A percentile compares a stretch with the other conserved stretches of the same genome.
phyloP scores from a whole-genome alignment of 1,140 invertebrate species.

The Rhizoglyphus robini region DNA sequence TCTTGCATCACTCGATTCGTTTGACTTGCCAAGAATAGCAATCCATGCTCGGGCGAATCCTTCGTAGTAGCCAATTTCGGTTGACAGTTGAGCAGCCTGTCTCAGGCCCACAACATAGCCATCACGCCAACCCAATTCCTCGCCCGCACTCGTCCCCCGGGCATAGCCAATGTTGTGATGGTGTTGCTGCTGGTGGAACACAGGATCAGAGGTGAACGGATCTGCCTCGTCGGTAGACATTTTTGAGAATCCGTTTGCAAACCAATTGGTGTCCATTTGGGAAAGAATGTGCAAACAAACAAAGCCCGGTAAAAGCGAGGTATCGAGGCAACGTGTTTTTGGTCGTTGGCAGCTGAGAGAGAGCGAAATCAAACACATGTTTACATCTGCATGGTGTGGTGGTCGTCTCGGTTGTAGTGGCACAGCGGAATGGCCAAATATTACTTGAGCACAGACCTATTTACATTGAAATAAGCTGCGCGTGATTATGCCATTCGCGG shows the following conservation, averaged over 20 bases:
- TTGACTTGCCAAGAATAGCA: background rate
- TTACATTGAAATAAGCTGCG: no score
- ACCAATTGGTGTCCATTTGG: background rate
- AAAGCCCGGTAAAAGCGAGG: no score
- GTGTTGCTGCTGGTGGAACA: background rate
- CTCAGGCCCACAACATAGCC: background rate
- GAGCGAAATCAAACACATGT: no score
- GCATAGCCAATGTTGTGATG: background rate
- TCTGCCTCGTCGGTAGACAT: background rate
- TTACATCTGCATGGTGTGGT: no score
- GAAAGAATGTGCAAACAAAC: no score
- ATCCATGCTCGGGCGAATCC: conserved; percentile 1
- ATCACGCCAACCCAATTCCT: background rate
- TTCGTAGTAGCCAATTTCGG: conserved; percentile 1
- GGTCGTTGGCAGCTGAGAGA: no score
- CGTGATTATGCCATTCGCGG: no score
- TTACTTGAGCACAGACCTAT: no score
- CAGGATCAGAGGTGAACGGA: background rate
- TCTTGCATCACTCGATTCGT: background rate
- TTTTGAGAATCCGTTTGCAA: background rate
- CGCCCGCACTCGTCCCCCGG: background rate
- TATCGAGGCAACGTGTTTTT: no score
- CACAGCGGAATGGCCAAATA: no score
- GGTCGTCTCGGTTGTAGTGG: no score
- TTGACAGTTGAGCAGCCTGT: background rate